Conservation (phyloP, 37 sponge, comb jelly and placozoan species). For the Beroe ovata region DNA sequence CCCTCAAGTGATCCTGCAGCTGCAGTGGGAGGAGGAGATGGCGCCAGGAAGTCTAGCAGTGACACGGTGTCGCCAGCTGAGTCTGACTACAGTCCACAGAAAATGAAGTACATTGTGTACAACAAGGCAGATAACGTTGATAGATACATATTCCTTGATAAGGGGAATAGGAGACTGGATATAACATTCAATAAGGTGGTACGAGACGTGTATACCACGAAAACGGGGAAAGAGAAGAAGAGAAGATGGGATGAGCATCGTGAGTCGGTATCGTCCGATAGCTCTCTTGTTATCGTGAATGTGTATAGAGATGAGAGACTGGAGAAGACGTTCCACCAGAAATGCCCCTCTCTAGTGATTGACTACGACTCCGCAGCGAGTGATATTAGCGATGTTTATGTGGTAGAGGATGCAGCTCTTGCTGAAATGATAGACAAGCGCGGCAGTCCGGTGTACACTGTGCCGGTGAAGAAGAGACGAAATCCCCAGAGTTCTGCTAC, state of each 20-base stretch:
- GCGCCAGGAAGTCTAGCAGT: constrained; percentile 1
- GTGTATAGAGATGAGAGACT: not conserved
- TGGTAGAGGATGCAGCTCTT: not conserved
- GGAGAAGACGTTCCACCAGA: not conserved
- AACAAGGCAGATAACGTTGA: not conserved
- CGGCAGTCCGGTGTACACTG: not conserved
- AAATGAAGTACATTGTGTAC: not conserved
- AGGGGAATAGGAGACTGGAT: not conserved
- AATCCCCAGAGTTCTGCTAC: not conserved
- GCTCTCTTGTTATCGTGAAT: constrained; percentile 3
- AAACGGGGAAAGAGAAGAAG: not conserved
- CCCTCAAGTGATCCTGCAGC: not conserved
- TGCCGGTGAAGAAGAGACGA: not conserved
- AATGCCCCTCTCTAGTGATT: not conserved
- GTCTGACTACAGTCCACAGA: not conserved
- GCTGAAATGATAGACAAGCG: not conserved
- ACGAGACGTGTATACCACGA: not conserved
- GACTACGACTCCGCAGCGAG: not conserved
- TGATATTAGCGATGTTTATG: not conserved
- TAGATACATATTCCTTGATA: constrained; percentile 6
- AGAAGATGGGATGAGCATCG: not conserved
- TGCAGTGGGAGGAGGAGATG: too few relatives aligned
- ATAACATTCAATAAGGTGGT: not conserved
- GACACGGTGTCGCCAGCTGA: not conserved
- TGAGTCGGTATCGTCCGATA: not conserved